Base-by-base conservation (phyloP, 2,888 invertebrate species). In the Sminthurinus aureus region DNA sequence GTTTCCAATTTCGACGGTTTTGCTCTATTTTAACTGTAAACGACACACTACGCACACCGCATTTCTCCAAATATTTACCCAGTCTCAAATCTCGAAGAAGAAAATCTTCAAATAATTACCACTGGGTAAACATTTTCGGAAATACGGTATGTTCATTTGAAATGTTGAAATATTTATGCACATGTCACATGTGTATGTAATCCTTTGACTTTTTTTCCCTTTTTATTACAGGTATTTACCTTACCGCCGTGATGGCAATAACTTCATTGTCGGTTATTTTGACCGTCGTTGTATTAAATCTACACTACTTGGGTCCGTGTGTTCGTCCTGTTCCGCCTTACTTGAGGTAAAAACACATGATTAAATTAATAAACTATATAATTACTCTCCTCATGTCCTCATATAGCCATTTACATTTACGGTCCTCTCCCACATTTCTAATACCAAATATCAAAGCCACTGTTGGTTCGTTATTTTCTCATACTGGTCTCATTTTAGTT, bases 161-260 rank as follows among this genome's bases (percentile, higher is more conserved):
- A 15, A 58, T 58, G 15, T 58, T 11, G 15, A 58, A 15, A 58
- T 9, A 12, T 15, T 15, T 12, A 12, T 9, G 58, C 9, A 58
- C 11, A 15, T 12, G 9, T 50, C 51, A 67, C 78, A 22, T 51
- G 18, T 73, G 73, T 4, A 64, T 4, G 64, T 18, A n/a, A 64
- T 0, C 15, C 22, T 26, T 79, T 52, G 52, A 66, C 58, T 79
- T 73, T 81, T 66, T 85, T 18, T 71, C 11, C 3, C 2, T 71
- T 26, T 12, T 71, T 24, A 13, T 71, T 71, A 22, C 26, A 92
- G 92, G 92, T 85, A 92, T 93, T 81, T 92, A 92, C 89, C 89
- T 92, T 86, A 92, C 92, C 0, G 91, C 91, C 15, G 92, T 92
- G 66, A 92, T 92, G 92, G 91, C 91, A 51, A 90, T 92, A 89